Evolutionary conservation across 2,797 vertebrate species (phyloP).

Genomic region (Botia almorhae): DNA sequence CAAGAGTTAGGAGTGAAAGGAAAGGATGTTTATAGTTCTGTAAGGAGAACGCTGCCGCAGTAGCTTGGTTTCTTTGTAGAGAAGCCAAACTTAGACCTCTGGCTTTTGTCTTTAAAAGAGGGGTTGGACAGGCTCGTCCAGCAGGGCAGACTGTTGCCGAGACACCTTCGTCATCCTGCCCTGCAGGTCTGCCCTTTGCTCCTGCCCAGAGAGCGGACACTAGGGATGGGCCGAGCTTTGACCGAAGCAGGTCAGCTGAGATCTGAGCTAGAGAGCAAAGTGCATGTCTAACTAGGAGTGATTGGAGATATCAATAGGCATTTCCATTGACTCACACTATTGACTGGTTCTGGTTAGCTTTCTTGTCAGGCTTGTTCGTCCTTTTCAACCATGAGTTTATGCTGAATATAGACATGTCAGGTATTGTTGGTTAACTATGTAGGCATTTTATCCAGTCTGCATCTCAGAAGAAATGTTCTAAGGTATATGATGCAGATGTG

Average conservation of each 20-base stretch:
- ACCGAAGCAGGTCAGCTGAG: conserved; percentile 35
- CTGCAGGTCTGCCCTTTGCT: conserved; percentile 55
- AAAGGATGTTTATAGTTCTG: conserved; percentile 62
- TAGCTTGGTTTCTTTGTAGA: conserved; percentile 47
- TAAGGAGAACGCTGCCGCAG: conserved; percentile 47
- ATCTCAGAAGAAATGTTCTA: not conserved
- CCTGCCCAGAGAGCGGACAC: conserved; percentile 42
- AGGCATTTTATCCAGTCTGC: not conserved
- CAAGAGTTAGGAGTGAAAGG: conserved; percentile 47
- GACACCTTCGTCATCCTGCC: conserved; percentile 45
- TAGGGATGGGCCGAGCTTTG: conserved; percentile 23
- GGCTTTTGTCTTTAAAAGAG: conserved; percentile 53
- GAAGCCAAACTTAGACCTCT: conserved; percentile 54
- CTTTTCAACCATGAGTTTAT: not conserved
- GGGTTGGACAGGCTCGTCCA: conserved; percentile 57
- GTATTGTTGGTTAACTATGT: conserved; percentile 23
- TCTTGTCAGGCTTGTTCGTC: conserved; percentile 11
- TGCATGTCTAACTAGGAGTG: conserved; percentile 43
- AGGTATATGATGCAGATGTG: not conserved
- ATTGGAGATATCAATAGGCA: conserved; percentile 29
- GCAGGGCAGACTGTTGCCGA: conserved; percentile 52
- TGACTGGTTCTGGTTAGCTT: conserved; percentile 41
- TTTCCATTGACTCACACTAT: conserved; percentile 28
- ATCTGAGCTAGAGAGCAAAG: conserved; percentile 55
- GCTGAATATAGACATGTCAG: not conserved